Base-by-base conservation (phyloP, 2,797 vertebrate species). In the Menidia menidia region DNA sequence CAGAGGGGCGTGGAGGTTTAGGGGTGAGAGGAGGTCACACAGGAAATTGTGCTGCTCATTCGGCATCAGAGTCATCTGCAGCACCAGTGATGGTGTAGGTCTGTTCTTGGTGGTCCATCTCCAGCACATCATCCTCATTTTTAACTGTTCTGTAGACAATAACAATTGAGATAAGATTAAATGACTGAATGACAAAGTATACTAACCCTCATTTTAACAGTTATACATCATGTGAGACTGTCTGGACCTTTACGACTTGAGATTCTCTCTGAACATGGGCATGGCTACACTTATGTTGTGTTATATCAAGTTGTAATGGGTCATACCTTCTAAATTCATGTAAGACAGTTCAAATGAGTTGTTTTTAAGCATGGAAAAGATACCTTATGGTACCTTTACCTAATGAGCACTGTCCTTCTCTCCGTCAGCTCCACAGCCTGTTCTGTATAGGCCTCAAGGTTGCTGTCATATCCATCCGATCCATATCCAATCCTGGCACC, bases 331-430 rank as follows among this genome's bases (percentile, higher is more conserved):
- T 30, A 30, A 32, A 33, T 48, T 45, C 61, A 12, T 61, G 9
- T 63, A 41, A 30, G 25, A 4, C 1, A 2, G 19, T 72, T 43
- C 42, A 44, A 62, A 47, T 1, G 58, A 45, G 19, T 32, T 66
- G 30, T 60, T 68, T n/a, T 16, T 53, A 61, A 67, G 42, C 76
- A 62, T 9, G 52, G 25, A 67, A 75, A 74, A 64, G 39, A 71
- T 80, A 73, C 58, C 68, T 63, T 51, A 57, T 68, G 73, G 74
- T 75, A 82, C 83, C 82, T 84, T 91, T 93, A 94, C 94, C 93
- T 95, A 80, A 95, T 94, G n/a, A 94, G 85, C 60, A 94, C 91
- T 7, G 93, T 94, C 85, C 93, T 93, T 68, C 90, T 92, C 86
- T 94, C 92, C 0, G 90, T 94, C 86, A 89, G 83, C 78, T 95